A percentile compares a stretch with the other conserved stretches of the same genome.
Evolutionary conservation across 2,888 invertebrate genomes (phyloP).

Genomic region (Sminthurides aquaticus): DNA sequence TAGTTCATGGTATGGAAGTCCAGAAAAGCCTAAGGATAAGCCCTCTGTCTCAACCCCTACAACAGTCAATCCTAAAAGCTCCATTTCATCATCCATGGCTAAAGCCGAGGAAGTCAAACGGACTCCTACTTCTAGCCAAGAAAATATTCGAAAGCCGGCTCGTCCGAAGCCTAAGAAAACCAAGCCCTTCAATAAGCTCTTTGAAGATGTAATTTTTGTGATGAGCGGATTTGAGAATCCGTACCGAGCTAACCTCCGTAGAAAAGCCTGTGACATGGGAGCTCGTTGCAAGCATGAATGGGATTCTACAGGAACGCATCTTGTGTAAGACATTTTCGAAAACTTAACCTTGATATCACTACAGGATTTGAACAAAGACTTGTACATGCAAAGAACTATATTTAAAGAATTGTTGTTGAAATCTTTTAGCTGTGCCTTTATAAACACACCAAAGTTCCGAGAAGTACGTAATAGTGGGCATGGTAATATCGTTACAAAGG

Average conservation of each 20-base stretch:
- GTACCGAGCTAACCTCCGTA: slow-evolving; percentile 59
- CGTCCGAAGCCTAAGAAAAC: slow-evolving; percentile 29
- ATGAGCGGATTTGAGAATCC: slow-evolving; percentile 85
- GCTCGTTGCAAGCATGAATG: slow-evolving; percentile 71
- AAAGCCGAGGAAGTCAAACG: no score
- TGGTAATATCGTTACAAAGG: slow-evolving; percentile 59
- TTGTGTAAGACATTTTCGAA: slow-evolving; percentile 58
- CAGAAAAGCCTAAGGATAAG: slow-evolving; percentile 1
- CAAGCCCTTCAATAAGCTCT: slow-evolving; percentile 55
- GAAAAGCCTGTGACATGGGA: slow-evolving; percentile 66
- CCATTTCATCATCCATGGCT: not conserved
- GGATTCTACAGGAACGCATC: slow-evolving; percentile 68
- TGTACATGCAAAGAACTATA: not conserved
- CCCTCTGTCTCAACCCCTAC: not conserved
- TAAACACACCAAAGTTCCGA: slow-evolving; percentile 77
- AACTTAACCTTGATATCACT: not conserved
- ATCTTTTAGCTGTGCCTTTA: slow-evolving; percentile 72
- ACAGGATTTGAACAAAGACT: not conserved
- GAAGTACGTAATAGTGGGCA: slow-evolving; percentile 56
- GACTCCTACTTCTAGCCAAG: not conserved
- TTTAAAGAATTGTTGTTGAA: not conserved
- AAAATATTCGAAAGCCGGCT: slow-evolving; percentile 1
- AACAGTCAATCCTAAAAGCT: not conserved
- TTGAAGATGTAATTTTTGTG: slow-evolving; percentile 65
- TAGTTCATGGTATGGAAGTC: slow-evolving; percentile 16